These are phyloP conservation scores for Neopipo cinnamomea DNA, from an alignment of 2,113 vertebrate species.

Conservation along the genomic window DNA sequence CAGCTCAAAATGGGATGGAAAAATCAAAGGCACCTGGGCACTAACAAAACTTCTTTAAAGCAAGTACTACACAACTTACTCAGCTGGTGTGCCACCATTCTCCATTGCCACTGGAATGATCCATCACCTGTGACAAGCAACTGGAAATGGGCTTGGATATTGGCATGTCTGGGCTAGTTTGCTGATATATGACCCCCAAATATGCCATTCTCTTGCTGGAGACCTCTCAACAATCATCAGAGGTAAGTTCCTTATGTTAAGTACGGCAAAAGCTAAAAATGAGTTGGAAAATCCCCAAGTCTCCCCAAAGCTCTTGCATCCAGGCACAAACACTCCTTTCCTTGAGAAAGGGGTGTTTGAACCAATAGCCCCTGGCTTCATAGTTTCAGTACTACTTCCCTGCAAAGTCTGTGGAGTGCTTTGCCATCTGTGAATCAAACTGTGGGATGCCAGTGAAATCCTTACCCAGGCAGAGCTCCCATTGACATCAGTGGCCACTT, in stretches of 20 bases:
- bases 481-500: neutral
- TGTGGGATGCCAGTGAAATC: neutral
- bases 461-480: neutral
- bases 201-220: neutral
- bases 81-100: neutral
- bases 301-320: neutral
- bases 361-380: neutral
- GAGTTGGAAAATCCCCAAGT: neutral
- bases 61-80: too few species aligned
- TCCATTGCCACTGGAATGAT: neutral
- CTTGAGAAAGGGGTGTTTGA: neutral
- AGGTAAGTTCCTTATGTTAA: neutral
- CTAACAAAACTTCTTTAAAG: neutral
- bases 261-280: neutral
- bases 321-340: neutral
- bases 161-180: neutral
- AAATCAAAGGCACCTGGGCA: neutral
- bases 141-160: neutral
- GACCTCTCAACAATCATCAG: neutral
- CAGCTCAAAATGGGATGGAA: neutral
- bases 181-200: neutral
- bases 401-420: neutral
- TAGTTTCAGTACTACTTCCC: neutral
- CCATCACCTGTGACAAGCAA: neutral
- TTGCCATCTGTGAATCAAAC: neutral